Evolutionary conservation across 2,113 vertebrate species (phyloP).

Genomic region (Pterocles orientalis): DNA sequence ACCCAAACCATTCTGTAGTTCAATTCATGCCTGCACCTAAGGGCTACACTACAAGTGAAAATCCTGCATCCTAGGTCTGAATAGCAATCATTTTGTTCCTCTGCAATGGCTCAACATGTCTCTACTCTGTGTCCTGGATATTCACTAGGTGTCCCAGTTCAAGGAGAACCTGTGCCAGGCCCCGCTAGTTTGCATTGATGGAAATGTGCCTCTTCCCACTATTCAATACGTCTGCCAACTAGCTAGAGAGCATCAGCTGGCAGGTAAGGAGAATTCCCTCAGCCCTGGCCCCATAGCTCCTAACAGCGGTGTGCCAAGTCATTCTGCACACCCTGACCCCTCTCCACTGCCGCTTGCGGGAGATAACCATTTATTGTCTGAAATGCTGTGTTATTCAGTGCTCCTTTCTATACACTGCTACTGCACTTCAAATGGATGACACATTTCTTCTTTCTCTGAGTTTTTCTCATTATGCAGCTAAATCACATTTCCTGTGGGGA

Average conservation of each 20-base stretch:
- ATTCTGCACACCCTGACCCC: rapidly evolving
- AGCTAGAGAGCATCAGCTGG: conserved; percentile 77
- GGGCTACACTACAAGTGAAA: neutral
- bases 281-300: neutral
- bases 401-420: neutral
- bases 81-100: neutral
- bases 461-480: neutral
- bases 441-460: neutral
- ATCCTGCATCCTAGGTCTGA: neutral
- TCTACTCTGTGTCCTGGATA: conserved; percentile 11
- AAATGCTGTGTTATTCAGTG: neutral
- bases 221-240: conserved; percentile 85
- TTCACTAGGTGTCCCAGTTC: conserved; percentile 84
- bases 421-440: neutral
- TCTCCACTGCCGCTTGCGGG: neutral
- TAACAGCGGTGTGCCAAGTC: neutral
- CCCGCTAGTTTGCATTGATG: conserved; percentile 84
- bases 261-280: conserved; percentile 71
- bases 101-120: neutral
- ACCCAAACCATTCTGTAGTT: neutral
- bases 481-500: neutral
- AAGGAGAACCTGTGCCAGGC: conserved; percentile 79
- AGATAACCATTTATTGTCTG: neutral
- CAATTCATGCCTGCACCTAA: neutral
- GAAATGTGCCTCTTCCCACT: conserved; percentile 86